Conservation (phyloP, 1,140 invertebrate species). For the Diploscapter pachys region DNA sequence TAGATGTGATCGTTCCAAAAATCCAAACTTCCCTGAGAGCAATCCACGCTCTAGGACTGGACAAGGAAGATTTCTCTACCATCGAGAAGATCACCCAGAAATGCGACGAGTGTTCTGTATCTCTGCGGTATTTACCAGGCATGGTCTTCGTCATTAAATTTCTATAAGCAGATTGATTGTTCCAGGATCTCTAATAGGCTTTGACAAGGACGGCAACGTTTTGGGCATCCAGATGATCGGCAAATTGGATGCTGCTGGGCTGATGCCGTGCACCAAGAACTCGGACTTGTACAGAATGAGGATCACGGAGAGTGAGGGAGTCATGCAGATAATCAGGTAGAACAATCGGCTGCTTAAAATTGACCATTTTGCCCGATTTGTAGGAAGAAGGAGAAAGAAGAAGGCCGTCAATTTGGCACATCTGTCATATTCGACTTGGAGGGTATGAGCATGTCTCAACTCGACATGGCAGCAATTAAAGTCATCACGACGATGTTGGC, state of each 20-base stretch:
- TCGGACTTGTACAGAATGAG: constrained; percentile 46
- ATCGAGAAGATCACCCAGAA: constrained; percentile 41
- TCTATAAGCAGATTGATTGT: not conserved
- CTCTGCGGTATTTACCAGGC: constrained; percentile 46
- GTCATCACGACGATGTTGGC: constrained; percentile 41
- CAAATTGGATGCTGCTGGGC: constrained; percentile 40
- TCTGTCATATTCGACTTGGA: constrained; percentile 50
- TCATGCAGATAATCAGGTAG: constrained; percentile 47
- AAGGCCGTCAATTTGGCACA: constrained; percentile 37
- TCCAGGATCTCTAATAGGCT: constrained; percentile 47
- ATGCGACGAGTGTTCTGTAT: constrained; percentile 41
- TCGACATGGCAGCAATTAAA: constrained; percentile 43
- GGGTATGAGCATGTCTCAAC: constrained; percentile 39
- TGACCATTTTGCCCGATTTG: not conserved
- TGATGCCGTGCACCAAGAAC: constrained; percentile 41
- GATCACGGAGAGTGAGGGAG: constrained; percentile 49
- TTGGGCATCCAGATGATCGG: constrained; percentile 45
- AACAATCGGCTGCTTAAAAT: not conserved
- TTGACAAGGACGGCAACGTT: constrained; percentile 52
- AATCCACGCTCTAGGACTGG: constrained; percentile 40
- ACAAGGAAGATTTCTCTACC: constrained; percentile 42
- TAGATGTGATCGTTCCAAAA: constrained; percentile 47
- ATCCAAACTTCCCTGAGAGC: constrained; percentile 37
- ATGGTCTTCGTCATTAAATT: not conserved
- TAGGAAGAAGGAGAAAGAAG: constrained; percentile 18